These are phyloP conservation scores for Meandrina meandrites DNA, from an alignment of 92 coral and sea anemone species.

Conservation along the genomic window DNA sequence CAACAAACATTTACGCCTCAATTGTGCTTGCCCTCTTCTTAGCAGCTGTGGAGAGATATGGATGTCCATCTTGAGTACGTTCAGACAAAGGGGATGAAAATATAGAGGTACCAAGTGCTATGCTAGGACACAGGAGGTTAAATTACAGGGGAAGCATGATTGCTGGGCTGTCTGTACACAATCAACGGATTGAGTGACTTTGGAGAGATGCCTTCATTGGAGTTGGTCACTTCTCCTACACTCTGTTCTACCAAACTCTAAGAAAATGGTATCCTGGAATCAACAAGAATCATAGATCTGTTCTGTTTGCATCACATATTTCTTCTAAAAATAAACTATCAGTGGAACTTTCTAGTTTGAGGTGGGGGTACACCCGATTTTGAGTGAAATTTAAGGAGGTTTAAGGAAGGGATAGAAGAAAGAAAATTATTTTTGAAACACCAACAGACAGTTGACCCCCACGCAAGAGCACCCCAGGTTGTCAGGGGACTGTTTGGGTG, in stretches of 20 bases:
- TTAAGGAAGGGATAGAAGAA: too few relatives aligned
- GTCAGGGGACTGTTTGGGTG: too few relatives aligned
- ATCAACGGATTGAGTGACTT: too few relatives aligned
- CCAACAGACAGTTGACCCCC: too few relatives aligned
- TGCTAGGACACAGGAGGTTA: slow-evolving; percentile 51
- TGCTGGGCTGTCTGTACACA: slow-evolving; percentile 62
- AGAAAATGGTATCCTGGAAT: slow-evolving; percentile 22
- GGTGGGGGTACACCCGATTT: too few relatives aligned
- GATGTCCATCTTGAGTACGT: slow-evolving; percentile 42
- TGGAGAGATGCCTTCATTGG: slow-evolving; percentile 12
- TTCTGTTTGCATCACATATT: slow-evolving; percentile 27
- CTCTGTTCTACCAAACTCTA: slow-evolving; percentile 21
- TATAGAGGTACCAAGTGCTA: slow-evolving; percentile 37
- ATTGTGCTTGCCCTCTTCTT: slow-evolving; percentile 39
- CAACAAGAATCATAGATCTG: slow-evolving; percentile 4
- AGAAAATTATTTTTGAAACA: too few relatives aligned
- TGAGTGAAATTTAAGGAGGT: too few relatives aligned
- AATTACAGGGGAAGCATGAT: slow-evolving; percentile 64
- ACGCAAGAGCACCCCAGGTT: too few relatives aligned
- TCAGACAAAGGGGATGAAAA: slow-evolving; percentile 45
- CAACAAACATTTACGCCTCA: slow-evolving; percentile 42
- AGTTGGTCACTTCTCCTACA: slow-evolving; percentile 17
- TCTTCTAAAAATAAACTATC: slow-evolving; percentile 14
- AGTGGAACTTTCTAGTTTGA: not conserved
- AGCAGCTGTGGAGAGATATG: slow-evolving; percentile 38